Percentiles rank a stretch among this genome's conserved stretches.
These are phyloP conservation scores for Sminthurides aquaticus DNA, from an alignment of 2,888 invertebrate species.

Conservation along the genomic window DNA sequence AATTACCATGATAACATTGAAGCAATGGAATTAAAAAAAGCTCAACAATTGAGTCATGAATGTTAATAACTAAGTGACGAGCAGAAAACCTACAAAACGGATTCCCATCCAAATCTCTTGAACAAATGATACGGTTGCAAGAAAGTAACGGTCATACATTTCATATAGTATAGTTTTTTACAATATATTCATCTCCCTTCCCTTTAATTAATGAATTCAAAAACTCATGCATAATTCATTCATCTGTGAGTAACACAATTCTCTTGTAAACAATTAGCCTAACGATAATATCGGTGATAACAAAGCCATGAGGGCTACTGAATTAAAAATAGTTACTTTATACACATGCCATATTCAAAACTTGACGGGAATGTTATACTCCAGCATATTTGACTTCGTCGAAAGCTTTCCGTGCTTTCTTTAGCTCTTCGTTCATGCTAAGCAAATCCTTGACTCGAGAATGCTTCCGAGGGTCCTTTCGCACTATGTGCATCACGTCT, in stretches of 20 bases:
- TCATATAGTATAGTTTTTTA: too few species aligned
- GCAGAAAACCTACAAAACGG: too few species aligned
- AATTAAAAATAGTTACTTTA: neutral
- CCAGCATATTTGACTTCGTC: slow-evolving; percentile 61
- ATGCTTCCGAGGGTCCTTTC: slow-evolving; percentile 94
- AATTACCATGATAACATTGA: too few species aligned
- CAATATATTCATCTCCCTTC: too few species aligned
- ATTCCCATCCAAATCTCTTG: too few species aligned
- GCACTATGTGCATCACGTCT: slow-evolving; percentile 89
- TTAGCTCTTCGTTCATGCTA: slow-evolving; percentile 97
- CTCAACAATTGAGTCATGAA: too few species aligned
- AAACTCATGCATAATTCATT: neutral
- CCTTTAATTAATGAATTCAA: neutral
- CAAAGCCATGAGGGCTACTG: neutral
- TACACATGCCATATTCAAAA: neutral
- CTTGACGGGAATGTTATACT: slow-evolving; percentile 20
- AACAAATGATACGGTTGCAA: too few species aligned
- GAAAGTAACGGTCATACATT: too few species aligned
- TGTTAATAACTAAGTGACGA: too few species aligned
- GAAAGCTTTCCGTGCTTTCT: slow-evolving; percentile 97
- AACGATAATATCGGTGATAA: slow-evolving; percentile 14
- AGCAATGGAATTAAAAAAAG: too few species aligned
- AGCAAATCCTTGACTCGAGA: slow-evolving; percentile 93
- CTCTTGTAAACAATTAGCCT: neutral
- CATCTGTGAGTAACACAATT: too few species aligned